Percentiles rank a stretch among this genome's conserved stretches.
Evolutionary conservation across 1,140 invertebrate species (phyloP).

Genomic region (Drosophila santomea): DNA sequence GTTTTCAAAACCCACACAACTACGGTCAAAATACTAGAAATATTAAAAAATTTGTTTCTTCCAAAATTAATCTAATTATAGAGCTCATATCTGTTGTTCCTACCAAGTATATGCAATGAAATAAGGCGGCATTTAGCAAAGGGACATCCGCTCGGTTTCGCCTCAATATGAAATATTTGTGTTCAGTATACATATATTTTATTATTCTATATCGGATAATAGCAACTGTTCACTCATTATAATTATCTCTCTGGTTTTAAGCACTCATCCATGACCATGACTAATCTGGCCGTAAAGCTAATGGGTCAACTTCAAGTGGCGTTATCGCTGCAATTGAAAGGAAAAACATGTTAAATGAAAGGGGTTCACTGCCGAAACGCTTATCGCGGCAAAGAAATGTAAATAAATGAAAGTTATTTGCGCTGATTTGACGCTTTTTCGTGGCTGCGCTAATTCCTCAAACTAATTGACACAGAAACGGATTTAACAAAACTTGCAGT

Average conservation of each 20-base stretch:
- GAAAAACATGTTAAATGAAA: conserved; percentile 3
- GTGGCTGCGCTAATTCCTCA: conserved; percentile 21
- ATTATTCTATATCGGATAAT: no score
- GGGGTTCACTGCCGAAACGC: neutral
- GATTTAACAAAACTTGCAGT: conserved; percentile 40
- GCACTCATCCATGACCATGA: conserved; percentile 4
- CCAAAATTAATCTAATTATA: no score
- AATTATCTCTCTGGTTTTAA: neutral
- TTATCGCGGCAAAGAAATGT: conserved; percentile 19
- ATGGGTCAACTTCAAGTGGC: conserved; percentile 15
- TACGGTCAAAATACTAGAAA: neutral
- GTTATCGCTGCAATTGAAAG: conserved; percentile 7
- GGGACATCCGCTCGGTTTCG: no score
- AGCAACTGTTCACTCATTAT: no score
- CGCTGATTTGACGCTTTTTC: conserved; percentile 31
- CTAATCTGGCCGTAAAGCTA: conserved; percentile 20
- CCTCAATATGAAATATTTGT: no score
- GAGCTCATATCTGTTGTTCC: no score
- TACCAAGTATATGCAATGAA: no score
- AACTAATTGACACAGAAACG: conserved; percentile 40
- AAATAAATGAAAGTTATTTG: conserved; percentile 51
- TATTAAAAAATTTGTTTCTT: neutral
- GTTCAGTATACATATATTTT: no score
- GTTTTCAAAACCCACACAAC: neutral
- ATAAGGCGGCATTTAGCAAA: no score